These are phyloP conservation scores for Eucera pruinosa DNA, from an alignment of 2,888 invertebrate genomes.

Conservation along the genomic window DNA sequence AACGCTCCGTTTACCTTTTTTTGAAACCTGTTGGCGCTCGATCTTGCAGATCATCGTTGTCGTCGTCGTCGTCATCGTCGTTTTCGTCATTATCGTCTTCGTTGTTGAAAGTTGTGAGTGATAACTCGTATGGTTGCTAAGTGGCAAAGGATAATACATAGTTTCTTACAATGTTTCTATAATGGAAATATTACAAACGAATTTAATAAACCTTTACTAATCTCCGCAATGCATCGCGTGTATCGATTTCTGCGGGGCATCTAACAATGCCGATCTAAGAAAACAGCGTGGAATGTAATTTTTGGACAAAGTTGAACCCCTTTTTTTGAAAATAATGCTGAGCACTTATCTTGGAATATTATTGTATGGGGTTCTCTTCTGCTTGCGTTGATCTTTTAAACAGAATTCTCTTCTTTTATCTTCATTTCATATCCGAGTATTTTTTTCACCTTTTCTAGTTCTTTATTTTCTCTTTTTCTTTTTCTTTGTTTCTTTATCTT, in stretches of 20 bases:
- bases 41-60: slow-evolving; percentile 56
- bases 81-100: neutral
- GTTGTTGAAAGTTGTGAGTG: neutral
- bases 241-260: too few relatives aligned
- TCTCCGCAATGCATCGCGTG: too few relatives aligned
- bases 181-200: too few relatives aligned
- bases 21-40: slow-evolving; percentile 55
- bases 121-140: slow-evolving; percentile 7
- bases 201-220: too few relatives aligned
- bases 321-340: slow-evolving; percentile 14
- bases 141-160: too few relatives aligned
- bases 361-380: slow-evolving; percentile 38
- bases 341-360: slow-evolving; percentile 9
- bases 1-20: slow-evolving; percentile 22
- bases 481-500: slow-evolving; percentile 3
- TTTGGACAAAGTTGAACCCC: neutral
- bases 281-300: too few relatives aligned
- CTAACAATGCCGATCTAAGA: too few relatives aligned
- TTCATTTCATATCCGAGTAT: neutral
- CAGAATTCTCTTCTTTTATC: slow-evolving; percentile 10
- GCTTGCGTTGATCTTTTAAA: slow-evolving; percentile 39
- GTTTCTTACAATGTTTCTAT: too few relatives aligned
- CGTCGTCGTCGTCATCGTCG: slow-evolving; percentile 8
- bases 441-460: slow-evolving; percentile 8
- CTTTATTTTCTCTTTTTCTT: neutral